phyloP scores from a whole-genome alignment of 1,140 invertebrate genomes.

The Drosophila cardini region DNA sequence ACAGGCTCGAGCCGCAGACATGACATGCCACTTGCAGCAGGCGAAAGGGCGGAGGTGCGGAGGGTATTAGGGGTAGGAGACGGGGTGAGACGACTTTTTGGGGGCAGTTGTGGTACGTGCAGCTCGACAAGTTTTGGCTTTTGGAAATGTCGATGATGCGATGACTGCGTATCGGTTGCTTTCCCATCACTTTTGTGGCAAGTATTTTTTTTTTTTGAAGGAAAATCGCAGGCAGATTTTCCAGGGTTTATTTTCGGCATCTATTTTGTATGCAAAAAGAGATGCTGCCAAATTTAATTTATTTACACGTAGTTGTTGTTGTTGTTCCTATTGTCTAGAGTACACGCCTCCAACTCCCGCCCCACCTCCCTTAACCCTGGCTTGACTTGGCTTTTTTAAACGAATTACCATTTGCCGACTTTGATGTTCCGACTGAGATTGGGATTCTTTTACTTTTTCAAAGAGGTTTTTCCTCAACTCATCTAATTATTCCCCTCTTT shows the following conservation, averaged over 20 bases:
- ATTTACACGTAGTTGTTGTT: slow-evolving; percentile 62
- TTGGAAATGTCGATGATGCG: slow-evolving; percentile 32
- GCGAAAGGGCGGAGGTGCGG: not conserved
- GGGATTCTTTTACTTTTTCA: slow-evolving; percentile 47
- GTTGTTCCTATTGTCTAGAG: slow-evolving; percentile 30
- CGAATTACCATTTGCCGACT: slow-evolving; percentile 77
- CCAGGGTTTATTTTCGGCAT: slow-evolving; percentile 37
- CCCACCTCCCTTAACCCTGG: slow-evolving; percentile 48
- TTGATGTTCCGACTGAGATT: slow-evolving; percentile 67
- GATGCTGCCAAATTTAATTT: slow-evolving; percentile 77
- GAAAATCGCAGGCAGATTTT: slow-evolving; percentile 61
- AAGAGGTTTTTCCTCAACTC: slow-evolving; percentile 39
- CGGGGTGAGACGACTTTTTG: too few species aligned
- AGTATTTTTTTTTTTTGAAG: slow-evolving; percentile 54
- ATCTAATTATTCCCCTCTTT: too few species aligned
- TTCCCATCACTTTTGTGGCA: slow-evolving; percentile 32
- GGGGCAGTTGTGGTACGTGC: slow-evolving; percentile 47
- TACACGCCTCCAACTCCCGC: not conserved
- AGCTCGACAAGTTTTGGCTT: slow-evolving; percentile 39
- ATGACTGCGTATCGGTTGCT: slow-evolving; percentile 33
- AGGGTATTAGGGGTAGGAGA: not conserved
- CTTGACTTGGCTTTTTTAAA: slow-evolving; percentile 59
- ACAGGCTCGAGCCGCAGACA: slow-evolving; percentile 17
- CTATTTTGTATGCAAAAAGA: slow-evolving; percentile 82
- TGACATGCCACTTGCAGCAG: not conserved